These are phyloP conservation scores for Meloidogyne hapla DNA, from an alignment of 1,140 invertebrate genomes.

Conservation along the genomic window DNA sequence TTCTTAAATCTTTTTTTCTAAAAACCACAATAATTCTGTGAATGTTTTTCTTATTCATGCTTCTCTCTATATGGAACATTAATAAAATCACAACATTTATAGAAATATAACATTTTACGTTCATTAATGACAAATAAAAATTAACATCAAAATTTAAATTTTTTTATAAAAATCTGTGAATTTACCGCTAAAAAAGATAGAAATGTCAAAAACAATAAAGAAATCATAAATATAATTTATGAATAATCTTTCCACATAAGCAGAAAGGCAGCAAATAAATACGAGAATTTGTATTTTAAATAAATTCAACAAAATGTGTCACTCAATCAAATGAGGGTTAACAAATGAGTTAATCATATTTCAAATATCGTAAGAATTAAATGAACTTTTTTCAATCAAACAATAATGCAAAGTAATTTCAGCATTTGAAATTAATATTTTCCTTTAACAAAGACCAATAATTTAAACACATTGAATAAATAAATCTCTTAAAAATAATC, in stretches of 20 bases:
- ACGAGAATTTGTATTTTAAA: not conserved
- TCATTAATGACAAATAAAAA: slow-evolving; percentile 1
- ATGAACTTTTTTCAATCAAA: too few relatives aligned
- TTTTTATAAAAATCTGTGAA: not conserved
- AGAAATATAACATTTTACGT: not conserved
- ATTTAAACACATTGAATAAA: too few relatives aligned
- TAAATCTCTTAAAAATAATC: too few relatives aligned
- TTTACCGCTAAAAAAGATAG: not conserved
- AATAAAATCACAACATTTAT: not conserved
- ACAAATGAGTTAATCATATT: too few relatives aligned
- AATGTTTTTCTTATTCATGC: not conserved
- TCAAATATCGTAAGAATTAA: too few relatives aligned
- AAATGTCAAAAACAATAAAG: not conserved
- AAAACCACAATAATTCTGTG: not conserved
- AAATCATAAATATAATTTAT: not conserved
- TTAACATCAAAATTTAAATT: not conserved
- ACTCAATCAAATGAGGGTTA: not conserved
- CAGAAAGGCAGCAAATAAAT: not conserved
- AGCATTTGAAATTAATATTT: too few relatives aligned
- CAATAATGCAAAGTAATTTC: too few relatives aligned
- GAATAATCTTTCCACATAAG: not conserved
- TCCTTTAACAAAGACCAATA: too few relatives aligned
- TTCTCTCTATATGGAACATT: too few relatives aligned
- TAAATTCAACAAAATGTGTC: not conserved
- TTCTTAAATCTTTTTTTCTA: not conserved